Evolutionary conservation across 2,113 vertebrate species (phyloP).

Genomic region (Gulo gulo): DNA sequence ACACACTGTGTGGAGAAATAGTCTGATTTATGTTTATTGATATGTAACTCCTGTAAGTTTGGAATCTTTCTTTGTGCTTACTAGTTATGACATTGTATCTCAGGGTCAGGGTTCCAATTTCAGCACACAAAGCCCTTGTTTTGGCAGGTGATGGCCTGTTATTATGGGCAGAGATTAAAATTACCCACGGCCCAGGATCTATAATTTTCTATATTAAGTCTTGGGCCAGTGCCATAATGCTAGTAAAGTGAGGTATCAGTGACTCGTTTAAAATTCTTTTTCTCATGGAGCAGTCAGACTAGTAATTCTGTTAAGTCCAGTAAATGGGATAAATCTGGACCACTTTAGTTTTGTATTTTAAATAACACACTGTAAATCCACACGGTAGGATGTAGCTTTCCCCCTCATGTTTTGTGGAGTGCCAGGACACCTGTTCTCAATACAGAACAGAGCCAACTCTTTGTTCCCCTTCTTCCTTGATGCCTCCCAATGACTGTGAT

Average conservation of each 20-base stretch:
- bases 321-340: not conserved
- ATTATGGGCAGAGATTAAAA: slow-evolving; percentile 71
- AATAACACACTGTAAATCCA: not conserved
- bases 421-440: not conserved
- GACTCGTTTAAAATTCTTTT: slow-evolving; percentile 53
- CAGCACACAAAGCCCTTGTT: slow-evolving; percentile 24
- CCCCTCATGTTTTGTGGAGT: not conserved
- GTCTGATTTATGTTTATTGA: not conserved
- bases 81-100: slow-evolving; percentile 29
- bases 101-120: slow-evolving; percentile 53
- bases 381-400: not conserved
- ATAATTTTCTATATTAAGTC: slow-evolving; percentile 71
- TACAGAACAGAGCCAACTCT: not conserved
- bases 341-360: not conserved
- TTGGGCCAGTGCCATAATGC: slow-evolving; percentile 22
- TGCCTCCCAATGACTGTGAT: not conserved
- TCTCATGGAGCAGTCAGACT: not conserved
- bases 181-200: slow-evolving; percentile 45
- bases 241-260: slow-evolving; percentile 23
- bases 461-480: not conserved
- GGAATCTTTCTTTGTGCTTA: not conserved
- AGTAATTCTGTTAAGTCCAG: not conserved
- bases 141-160: slow-evolving; percentile 48
- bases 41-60: not conserved
- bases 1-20: not conserved